Evolutionary conservation across 1,140 invertebrate genomes (phyloP), one percentile per base, ranked within the genome.

Genomic region (Anagrus nilaparvatae): DNA sequence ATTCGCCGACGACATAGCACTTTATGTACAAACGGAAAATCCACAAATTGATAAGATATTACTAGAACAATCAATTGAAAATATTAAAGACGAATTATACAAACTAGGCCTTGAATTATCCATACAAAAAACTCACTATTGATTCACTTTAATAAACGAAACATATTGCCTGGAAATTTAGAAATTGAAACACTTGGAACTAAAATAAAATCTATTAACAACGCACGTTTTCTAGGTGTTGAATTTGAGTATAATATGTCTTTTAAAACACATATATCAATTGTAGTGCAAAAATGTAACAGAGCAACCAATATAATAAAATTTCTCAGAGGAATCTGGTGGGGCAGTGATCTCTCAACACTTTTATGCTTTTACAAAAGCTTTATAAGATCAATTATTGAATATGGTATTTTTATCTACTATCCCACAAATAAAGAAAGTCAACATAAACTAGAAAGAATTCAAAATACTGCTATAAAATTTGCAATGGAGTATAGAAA

Each of bases 371-470:
- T n/a, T n/a, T n/a, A n/a, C n/a, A n/a, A n/a, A n/a, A n/a, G n/a
- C n/a, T n/a, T 17, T 30, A 12, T 47, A 3, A 13, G 35, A 13
- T 28, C 45, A 12, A 29, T 30, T 3, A 40, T 43, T 18, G 46
- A 47, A 3, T 47, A 40, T 14, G 32, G 18, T 6, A 19, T n/a
- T 13, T 42, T 33, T 7, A 25, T 47, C 10, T 47, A 43, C 21
- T 39, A 34, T 19, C 46, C 46, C 5, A 43, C 16, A 5, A 5
- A 16, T 6, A 9, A 3, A n/a, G 14, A 20, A 7, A 4, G 36
- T 3, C 9, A 10, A 3, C 2, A 14, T 3, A 37, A 21, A n/a
- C 13, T 48, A 0, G 47, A 48, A 17, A 44, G 9, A 14, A 18
- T 46, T 14, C 39, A 46, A 23, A 42, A 31, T 21, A 6, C 34